phyloP scores from a whole-genome alignment of 2,797 vertebrate species.

The Cuniculus paca region DNA sequence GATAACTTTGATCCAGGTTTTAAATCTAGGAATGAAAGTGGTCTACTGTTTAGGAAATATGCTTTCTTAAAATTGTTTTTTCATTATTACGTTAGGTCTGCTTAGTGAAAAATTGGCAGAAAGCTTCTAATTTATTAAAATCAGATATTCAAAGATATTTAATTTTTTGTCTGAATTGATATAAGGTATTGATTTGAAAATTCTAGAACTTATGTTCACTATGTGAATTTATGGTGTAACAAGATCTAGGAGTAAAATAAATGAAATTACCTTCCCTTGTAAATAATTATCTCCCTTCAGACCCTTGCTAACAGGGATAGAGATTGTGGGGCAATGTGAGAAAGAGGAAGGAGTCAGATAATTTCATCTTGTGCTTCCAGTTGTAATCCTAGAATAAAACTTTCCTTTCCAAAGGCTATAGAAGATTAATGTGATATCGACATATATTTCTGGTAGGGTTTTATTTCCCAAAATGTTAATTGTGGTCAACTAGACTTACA shows the following conservation, averaged over 20 bases:
- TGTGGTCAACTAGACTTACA: background rate
- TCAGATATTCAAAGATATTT: constrained; percentile 63
- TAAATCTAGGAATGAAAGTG: background rate
- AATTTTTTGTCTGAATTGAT: constrained; percentile 45
- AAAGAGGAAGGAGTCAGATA: background rate
- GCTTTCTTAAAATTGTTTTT: constrained; percentile 41
- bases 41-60: background rate
- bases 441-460: constrained; percentile 1
- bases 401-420: background rate
- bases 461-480: background rate
- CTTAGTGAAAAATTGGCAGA: constrained; percentile 35
- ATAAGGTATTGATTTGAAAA: constrained; percentile 27
- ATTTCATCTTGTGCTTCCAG: background rate
- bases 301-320: background rate
- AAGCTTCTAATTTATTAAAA: constrained; percentile 31
- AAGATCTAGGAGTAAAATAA: constrained; percentile 12
- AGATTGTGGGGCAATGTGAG: background rate
- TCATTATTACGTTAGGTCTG: constrained; percentile 5
- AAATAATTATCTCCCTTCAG: constrained; percentile 41
- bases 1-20: constrained; percentile 4
- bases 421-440: background rate
- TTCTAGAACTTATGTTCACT: constrained; percentile 28
- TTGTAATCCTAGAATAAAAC: constrained; percentile 1
- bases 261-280: background rate
- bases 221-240: background rate